Evolutionary conservation across 2,888 invertebrate species (phyloP).

Genomic region (Sepioteuthis lessoniana): DNA sequence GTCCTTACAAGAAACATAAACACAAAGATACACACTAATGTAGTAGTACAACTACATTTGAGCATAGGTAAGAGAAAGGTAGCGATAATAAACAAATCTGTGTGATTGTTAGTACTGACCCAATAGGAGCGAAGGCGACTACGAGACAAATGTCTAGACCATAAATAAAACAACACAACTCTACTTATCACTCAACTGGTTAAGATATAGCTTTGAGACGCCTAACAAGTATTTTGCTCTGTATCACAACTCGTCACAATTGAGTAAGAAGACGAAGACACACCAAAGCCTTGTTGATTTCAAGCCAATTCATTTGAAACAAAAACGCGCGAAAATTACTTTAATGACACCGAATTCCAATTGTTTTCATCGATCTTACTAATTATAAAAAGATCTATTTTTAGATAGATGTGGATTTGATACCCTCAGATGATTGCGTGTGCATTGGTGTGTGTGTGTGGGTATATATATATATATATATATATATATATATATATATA

Average conservation of each 20-base stretch:
- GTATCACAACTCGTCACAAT: not conserved
- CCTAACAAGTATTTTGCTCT: not conserved
- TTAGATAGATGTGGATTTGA: too few species aligned
- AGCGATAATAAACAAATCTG: not conserved
- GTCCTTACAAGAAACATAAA: not conserved
- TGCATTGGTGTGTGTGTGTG: not conserved
- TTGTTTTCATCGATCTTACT: not conserved
- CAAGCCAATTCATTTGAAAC: not conserved
- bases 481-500: too few species aligned
- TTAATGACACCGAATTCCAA: not conserved
- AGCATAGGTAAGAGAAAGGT: not conserved
- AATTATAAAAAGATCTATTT: too few species aligned
- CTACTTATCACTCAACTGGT: not conserved
- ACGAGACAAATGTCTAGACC: not conserved
- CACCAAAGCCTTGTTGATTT: not conserved
- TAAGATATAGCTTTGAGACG: not conserved
- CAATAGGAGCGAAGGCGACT: not conserved
- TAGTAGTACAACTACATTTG: not conserved
- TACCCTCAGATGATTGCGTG: too few species aligned
- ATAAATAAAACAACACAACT: not conserved
- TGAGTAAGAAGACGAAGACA: not conserved
- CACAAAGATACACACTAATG: not conserved
- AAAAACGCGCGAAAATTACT: not conserved
- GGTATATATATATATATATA: too few species aligned
- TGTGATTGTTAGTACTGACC: not conserved